Percentiles rank a stretch among this genome's conserved stretches.
Evolutionary conservation across 2,888 invertebrate genomes (phyloP).

Genomic region (Trypoxylon attenuatum): DNA sequence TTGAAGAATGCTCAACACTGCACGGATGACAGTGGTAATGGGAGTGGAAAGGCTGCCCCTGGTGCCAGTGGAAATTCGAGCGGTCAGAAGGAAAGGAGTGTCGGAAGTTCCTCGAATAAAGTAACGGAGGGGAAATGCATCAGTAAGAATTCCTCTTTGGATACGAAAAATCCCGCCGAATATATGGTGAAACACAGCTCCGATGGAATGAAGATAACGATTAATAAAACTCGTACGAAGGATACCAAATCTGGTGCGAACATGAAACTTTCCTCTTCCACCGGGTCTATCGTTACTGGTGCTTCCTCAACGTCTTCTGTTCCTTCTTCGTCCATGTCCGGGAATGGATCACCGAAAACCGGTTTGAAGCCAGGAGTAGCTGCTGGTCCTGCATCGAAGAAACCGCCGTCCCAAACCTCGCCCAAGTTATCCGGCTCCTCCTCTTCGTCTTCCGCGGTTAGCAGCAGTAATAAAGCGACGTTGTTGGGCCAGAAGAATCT

Average conservation of each 20-base stretch:
- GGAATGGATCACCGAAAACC: slow-evolving; percentile 83
- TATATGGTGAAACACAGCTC: slow-evolving; percentile 93
- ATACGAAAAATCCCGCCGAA: slow-evolving; percentile 83
- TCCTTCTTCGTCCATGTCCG: slow-evolving; percentile 69
- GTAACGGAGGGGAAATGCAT: slow-evolving; percentile 67
- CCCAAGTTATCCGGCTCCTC: slow-evolving; percentile 61
- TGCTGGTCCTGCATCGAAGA: slow-evolving; percentile 90
- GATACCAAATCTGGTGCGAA: slow-evolving; percentile 77
- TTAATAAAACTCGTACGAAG: slow-evolving; percentile 90
- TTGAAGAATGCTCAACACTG: slow-evolving; percentile 85
- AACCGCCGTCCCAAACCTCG: slow-evolving; percentile 78
- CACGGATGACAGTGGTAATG: slow-evolving; percentile 76
- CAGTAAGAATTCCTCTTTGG: slow-evolving; percentile 69
- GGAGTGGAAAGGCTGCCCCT: slow-evolving; percentile 77
- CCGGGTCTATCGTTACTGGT: slow-evolving; percentile 30
- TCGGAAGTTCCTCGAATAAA: slow-evolving; percentile 67
- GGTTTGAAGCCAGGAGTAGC: slow-evolving; percentile 90
- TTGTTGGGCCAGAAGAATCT: slow-evolving; percentile 65
- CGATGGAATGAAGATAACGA: slow-evolving; percentile 93
- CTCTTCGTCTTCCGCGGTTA: slow-evolving; percentile 50
- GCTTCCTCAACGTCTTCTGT: slow-evolving; percentile 75
- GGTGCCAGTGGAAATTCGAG: slow-evolving; percentile 76
- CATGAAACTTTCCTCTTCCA: slow-evolving; percentile 62
- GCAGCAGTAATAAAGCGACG: slow-evolving; percentile 69
- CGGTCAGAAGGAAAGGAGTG: slow-evolving; percentile 63